These are phyloP conservation scores for Drosophila anomelani DNA, from an alignment of 2,888 invertebrate genomes.

Conservation along the genomic window DNA sequence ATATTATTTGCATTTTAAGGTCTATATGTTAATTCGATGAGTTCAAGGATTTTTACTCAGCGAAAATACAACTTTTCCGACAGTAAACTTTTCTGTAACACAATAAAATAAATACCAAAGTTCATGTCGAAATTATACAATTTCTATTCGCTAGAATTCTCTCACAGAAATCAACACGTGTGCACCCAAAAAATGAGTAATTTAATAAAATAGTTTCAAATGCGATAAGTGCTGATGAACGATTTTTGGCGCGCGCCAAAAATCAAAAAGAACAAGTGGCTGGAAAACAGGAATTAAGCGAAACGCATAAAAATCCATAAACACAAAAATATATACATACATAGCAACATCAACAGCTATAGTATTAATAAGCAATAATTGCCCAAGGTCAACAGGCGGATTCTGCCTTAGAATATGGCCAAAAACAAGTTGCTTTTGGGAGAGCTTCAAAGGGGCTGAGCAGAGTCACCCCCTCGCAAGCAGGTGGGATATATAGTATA, in stretches of 20 bases:
- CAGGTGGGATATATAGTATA: conserved; percentile 10
- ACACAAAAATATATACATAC: conserved; percentile 11
- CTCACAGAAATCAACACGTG: conserved; percentile 52
- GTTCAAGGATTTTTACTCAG: conserved; percentile 61
- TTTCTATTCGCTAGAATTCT: conserved; percentile 49
- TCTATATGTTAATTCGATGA: conserved; percentile 24
- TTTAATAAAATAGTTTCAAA: conserved; percentile 37
- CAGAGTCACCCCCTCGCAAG: background rate
- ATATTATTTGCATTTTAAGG: conserved; percentile 34
- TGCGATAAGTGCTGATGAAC: conserved; percentile 27
- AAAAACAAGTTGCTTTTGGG: conserved; percentile 48
- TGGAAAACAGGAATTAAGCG: conserved; percentile 44
- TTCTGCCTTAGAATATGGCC: conserved; percentile 63
- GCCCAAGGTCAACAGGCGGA: conserved; percentile 67
- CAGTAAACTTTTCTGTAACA: background rate
- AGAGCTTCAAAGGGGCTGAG: conserved; percentile 9
- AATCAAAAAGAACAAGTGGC: conserved; percentile 32
- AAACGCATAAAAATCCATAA: conserved; percentile 34
- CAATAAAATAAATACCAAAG: conserved; percentile 14
- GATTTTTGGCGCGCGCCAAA: conserved; percentile 47
- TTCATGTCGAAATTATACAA: conserved; percentile 37
- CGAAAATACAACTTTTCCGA: background rate
- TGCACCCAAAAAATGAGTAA: conserved; percentile 58
- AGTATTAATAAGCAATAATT: conserved; percentile 75
- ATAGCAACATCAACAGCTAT: conserved; percentile 27